phyloP scores from a whole-genome alignment of 2,797 vertebrate genomes.

The Characodon lateralis region DNA sequence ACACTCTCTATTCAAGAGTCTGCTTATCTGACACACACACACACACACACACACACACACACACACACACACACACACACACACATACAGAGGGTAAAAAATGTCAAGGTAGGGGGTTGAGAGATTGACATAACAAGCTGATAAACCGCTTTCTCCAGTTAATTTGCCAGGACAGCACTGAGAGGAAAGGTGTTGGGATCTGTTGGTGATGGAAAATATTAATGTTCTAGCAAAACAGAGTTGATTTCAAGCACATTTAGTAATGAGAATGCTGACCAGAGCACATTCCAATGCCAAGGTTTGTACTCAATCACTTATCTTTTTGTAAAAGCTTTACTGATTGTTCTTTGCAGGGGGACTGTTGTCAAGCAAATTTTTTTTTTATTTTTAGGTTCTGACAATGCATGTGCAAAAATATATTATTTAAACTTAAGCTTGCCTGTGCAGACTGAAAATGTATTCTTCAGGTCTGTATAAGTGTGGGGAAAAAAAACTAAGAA shows the following conservation, averaged over 20 bases:
- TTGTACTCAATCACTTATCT: conserved; percentile 60
- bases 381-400: neutral
- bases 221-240: conserved; percentile 63
- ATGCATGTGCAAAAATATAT: neutral
- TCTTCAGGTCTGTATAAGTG: neutral
- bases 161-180: conserved; percentile 71
- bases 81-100: conserved; percentile 36
- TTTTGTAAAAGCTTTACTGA: conserved; percentile 30
- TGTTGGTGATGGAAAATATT: conserved; percentile 63
- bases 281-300: conserved; percentile 45
- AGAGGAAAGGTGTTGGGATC: conserved; percentile 65
- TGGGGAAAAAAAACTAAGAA: neutral
- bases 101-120: conserved; percentile 55
- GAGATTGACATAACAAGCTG: conserved; percentile 72
- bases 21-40: conserved; percentile 44
- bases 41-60: conserved; percentile 15
- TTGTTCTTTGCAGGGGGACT: conserved; percentile 18
- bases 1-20: conserved; percentile 50
- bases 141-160: conserved; percentile 61
- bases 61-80: conserved; percentile 19
- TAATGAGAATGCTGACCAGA: conserved; percentile 50
- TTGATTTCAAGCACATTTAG: conserved; percentile 64
- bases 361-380: neutral
- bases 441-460: neutral
- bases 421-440: neutral